A percentile compares a stretch with the other conserved stretches of the same genome.
phyloP scores from a whole-genome alignment of 2,888 invertebrate species.

The Epinotia nisella region DNA sequence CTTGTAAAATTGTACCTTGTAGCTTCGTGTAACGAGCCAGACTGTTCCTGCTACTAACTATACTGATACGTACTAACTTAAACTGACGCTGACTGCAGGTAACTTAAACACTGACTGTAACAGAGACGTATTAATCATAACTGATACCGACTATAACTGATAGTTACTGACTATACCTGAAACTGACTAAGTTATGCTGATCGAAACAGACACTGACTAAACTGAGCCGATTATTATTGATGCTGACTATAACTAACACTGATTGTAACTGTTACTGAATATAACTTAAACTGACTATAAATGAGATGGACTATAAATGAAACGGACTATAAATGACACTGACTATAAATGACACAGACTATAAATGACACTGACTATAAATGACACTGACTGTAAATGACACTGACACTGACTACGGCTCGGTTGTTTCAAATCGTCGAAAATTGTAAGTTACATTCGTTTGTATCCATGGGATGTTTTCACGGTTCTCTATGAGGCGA shows the following conservation, averaged over 20 bases:
- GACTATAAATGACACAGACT: not conserved
- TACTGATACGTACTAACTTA: not conserved
- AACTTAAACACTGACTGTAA: not conserved
- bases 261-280: not conserved
- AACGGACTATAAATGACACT: not conserved
- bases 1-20: too few species aligned
- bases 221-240: not conserved
- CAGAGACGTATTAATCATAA: not conserved
- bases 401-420: not conserved
- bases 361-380: not conserved
- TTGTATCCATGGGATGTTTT: too few species aligned
- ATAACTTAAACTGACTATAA: not conserved
- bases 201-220: not conserved
- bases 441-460: too few species aligned
- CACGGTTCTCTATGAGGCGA: too few species aligned
- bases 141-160: not conserved
- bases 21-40: too few species aligned
- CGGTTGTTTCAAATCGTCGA: too few species aligned
- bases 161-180: not conserved
- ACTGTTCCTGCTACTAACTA: not conserved
- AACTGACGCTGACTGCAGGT: not conserved
- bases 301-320: not conserved
- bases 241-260: not conserved
- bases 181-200: not conserved
- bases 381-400: not conserved